Evolutionary conservation across 2,888 invertebrate genomes (phyloP).

Genomic region (Psylliodes chrysocephalus): DNA sequence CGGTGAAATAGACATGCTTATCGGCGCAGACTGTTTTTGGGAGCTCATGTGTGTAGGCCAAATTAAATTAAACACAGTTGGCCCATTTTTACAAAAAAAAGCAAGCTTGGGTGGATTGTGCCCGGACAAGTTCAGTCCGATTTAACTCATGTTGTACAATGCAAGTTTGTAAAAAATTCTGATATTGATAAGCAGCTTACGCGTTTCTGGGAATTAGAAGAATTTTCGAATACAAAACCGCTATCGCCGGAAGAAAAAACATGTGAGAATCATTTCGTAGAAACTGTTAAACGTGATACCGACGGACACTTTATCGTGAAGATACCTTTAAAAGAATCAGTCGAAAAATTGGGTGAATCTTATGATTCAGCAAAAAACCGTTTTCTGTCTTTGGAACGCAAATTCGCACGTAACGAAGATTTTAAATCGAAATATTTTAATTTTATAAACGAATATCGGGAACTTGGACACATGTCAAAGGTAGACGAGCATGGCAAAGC

Average conservation of each 20-base stretch:
- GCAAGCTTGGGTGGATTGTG: slow-evolving; percentile 26
- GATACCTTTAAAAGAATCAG: slow-evolving; percentile 24
- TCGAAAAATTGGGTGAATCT: slow-evolving; percentile 15
- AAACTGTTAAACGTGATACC: slow-evolving; percentile 7
- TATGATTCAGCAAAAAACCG: slow-evolving; percentile 11
- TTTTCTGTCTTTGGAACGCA: slow-evolving; percentile 22
- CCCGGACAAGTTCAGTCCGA: slow-evolving; percentile 22
- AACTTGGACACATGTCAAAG: slow-evolving; percentile 32
- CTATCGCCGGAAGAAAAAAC: slow-evolving; percentile 9
- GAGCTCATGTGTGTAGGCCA: slow-evolving; percentile 27
- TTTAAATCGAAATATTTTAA: slow-evolving; percentile 1
- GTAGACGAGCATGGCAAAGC: neutral
- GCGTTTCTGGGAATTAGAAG: slow-evolving; percentile 32
- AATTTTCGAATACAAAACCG: neutral
- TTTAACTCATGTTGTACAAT: slow-evolving; percentile 13
- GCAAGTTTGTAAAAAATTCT: slow-evolving; percentile 10
- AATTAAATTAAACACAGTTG: slow-evolving; percentile 24
- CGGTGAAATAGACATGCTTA: slow-evolving; percentile 28
- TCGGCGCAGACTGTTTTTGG: slow-evolving; percentile 37
- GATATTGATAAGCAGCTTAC: slow-evolving; percentile 28
- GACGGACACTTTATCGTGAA: slow-evolving; percentile 25
- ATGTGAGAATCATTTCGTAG: slow-evolving; percentile 22
- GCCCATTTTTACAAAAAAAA: slow-evolving; percentile 29
- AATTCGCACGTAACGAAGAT: slow-evolving; percentile 11
- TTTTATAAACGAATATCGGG: slow-evolving; percentile 7